Base-by-base conservation (phyloP, 2,113 vertebrate genomes). In the Austrofundulus limnaeus region DNA sequence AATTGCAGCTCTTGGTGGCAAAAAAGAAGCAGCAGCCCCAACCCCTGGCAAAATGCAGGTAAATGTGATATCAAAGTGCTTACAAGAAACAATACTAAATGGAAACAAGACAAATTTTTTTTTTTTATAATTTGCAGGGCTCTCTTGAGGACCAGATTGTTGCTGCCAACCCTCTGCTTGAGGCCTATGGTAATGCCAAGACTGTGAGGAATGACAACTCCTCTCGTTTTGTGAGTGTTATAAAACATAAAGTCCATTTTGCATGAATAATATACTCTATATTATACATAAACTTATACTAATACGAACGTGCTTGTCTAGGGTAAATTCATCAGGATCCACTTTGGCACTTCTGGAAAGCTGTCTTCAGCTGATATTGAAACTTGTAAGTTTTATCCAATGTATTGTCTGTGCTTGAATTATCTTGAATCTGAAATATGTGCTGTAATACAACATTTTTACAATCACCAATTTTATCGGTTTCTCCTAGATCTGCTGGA, bases 161-260 rank as follows among this genome's bases (percentile, higher is more conserved):
- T 76, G 89, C 88, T 73, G 89, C 89, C 21, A 91, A 91, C 80
- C 89, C 89, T 41, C 74, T 94, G 55, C 80, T 94, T 66, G 94
- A 94, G 53, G 92, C 93, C 25, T 94, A 94, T 70, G 94, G 94
- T 78, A 94, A 94, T 6, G 93, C 93, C 82, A 94, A 94, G 80
- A 94, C 94, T 0, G 90, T 94, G 86, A 92, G 93, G 75, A 94
- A 94, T 48, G 93, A 94, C 89, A 94, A 94, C 85, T 94, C 94
- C 11, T 94, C 94, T 20, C 93, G 93, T 45, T 94, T 94, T 78
- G 93, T 94, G 73, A 94, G 94, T 92, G 7, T 42, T 66, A 23
- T 24, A 20, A 9, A 31, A n/a, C n/a, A n/a, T n/a, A n/a, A n/a
- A n/a, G n/a, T n/a, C n/a, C n/a, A n/a, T n/a, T n/a, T n/a, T n/a